phyloP scores from a whole-genome alignment of 1,140 invertebrate genomes.

The Thaumetopoea pityocampa region DNA sequence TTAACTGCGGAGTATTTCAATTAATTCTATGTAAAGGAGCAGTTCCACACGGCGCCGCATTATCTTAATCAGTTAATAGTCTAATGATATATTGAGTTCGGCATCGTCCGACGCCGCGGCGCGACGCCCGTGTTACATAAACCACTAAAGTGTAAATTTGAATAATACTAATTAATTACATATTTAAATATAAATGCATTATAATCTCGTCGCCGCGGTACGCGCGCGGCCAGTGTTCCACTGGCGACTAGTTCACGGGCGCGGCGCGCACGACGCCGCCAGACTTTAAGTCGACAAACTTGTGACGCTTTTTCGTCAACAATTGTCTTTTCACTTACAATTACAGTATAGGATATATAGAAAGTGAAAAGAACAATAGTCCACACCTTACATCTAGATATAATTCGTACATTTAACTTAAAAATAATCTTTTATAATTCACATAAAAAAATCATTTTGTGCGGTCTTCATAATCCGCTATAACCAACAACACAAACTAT shows the following conservation, averaged over 20 bases:
- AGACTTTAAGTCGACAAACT: not conserved
- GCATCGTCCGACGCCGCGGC: no score
- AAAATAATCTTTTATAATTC: slow-evolving; percentile 28
- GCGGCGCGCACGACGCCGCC: not conserved
- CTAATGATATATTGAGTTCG: no score
- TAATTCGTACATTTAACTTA: slow-evolving; percentile 19
- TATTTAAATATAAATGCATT: slow-evolving; percentile 53
- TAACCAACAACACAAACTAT: slow-evolving; percentile 23
- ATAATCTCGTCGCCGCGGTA: slow-evolving; percentile 35
- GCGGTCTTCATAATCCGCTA: slow-evolving; percentile 22
- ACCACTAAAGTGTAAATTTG: slow-evolving; percentile 10
- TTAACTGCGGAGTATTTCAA: no score
- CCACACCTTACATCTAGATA: slow-evolving; percentile 1
- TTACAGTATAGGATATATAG: slow-evolving; percentile 5
- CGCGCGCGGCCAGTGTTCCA: slow-evolving; percentile 19
- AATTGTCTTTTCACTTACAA: slow-evolving; percentile 1
- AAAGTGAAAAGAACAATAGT: slow-evolving; percentile 9
- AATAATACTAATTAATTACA: slow-evolving; percentile 23
- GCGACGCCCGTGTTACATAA: no score
- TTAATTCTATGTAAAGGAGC: no score
- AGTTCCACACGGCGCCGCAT: no score
- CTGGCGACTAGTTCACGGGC: not conserved
- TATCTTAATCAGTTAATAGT: no score
- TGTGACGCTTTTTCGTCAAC: slow-evolving; percentile 14
- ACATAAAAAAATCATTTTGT: slow-evolving; percentile 25